Percentiles rank a stretch among this genome's conserved stretches.
phyloP scores from a whole-genome alignment of 2,888 invertebrate genomes.

The Sacculina carcini region DNA sequence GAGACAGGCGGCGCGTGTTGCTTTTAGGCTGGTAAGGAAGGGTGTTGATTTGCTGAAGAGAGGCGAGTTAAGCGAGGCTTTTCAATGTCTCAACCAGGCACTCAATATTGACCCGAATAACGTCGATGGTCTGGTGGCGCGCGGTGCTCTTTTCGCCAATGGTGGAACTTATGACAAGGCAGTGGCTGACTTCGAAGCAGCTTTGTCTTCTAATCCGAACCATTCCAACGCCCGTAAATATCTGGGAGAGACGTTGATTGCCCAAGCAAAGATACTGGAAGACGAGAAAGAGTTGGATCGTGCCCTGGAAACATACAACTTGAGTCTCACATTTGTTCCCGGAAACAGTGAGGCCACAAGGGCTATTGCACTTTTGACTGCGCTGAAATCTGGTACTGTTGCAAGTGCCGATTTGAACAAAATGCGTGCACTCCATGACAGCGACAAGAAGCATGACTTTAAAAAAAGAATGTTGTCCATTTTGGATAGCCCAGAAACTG shows the following conservation, averaged over 20 bases:
- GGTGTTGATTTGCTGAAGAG: slow-evolving; percentile 84
- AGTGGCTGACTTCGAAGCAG: slow-evolving; percentile 78
- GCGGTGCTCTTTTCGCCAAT: slow-evolving; percentile 72
- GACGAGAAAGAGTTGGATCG: slow-evolving; percentile 61
- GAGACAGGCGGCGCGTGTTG: slow-evolving; percentile 77
- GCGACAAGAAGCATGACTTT: no score
- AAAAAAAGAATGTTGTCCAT: no score
- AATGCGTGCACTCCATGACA: no score
- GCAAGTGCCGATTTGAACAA: no score
- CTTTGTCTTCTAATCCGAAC: slow-evolving; percentile 57
- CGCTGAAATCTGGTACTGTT: no score
- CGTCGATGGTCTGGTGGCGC: slow-evolving; percentile 70
- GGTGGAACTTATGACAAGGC: slow-evolving; percentile 79
- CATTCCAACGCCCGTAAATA: slow-evolving; percentile 84
- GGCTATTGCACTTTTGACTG: no score
- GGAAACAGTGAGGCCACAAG: slow-evolving; percentile 68
- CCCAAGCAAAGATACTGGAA: slow-evolving; percentile 46
- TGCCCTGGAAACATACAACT: slow-evolving; percentile 56
- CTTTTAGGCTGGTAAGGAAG: slow-evolving; percentile 75
- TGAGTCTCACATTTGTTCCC: slow-evolving; percentile 54
- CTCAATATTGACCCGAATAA: slow-evolving; percentile 70
- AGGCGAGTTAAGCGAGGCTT: slow-evolving; percentile 74
- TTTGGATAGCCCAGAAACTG: no score
- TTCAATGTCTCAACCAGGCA: slow-evolving; percentile 78
- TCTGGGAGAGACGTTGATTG: slow-evolving; percentile 72